phyloP scores from a whole-genome alignment of 1,140 invertebrate genomes.

The Heliothis virescens region DNA sequence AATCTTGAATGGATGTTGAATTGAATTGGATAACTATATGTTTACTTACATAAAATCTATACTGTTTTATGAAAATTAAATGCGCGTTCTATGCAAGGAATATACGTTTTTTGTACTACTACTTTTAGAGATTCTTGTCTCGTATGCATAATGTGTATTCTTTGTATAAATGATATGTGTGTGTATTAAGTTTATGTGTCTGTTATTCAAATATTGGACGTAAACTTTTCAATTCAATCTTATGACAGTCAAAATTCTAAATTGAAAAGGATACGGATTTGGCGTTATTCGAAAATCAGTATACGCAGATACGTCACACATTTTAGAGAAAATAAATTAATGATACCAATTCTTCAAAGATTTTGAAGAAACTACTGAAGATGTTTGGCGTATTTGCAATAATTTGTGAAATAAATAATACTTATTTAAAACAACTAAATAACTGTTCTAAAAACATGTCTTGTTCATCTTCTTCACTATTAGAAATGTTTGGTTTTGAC shows the following conservation, averaged over 20 bases:
- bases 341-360: too few species aligned
- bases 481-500: slow-evolving; percentile 45
- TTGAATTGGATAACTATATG: slow-evolving; percentile 5
- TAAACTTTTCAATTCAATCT: neutral
- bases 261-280: too few species aligned
- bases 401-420: slow-evolving; percentile 11
- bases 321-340: neutral
- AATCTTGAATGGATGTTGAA: slow-evolving; percentile 29
- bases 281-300: neutral
- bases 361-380: neutral
- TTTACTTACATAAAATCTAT: slow-evolving; percentile 17
- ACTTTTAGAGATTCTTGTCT: neutral
- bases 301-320: neutral
- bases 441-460: slow-evolving; percentile 14
- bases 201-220: neutral
- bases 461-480: slow-evolving; percentile 38
- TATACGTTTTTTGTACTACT: neutral
- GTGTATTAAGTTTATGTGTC: slow-evolving; percentile 22
- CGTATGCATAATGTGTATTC: slow-evolving; percentile 1
- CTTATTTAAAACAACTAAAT: neutral
- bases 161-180: slow-evolving; percentile 7
- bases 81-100: slow-evolving; percentile 16
- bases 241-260: neutral
- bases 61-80: slow-evolving; percentile 8
- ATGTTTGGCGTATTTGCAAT: slow-evolving; percentile 10